Evolutionary conservation across 2,113 vertebrate genomes (phyloP).

Genomic region (Heteronetta atricapilla): DNA sequence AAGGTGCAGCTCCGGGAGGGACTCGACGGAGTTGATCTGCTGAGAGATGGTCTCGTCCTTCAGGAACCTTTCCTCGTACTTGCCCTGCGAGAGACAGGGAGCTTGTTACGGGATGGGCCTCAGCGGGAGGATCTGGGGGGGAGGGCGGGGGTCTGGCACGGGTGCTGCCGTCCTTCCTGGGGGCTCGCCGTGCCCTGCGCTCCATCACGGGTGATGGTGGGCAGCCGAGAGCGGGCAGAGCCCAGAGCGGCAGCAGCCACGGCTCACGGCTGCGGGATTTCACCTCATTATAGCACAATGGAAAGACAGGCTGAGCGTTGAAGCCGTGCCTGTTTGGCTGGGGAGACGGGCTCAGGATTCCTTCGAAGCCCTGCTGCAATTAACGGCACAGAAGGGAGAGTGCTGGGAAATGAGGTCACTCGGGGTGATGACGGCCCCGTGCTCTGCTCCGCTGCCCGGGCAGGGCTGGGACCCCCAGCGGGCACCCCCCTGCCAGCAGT

Average conservation of each 20-base stretch:
- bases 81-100: slow-evolving; percentile 68
- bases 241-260: background rate
- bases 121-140: fast-evolving
- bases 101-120: background rate
- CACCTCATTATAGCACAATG: slow-evolving; percentile 29
- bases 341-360: background rate
- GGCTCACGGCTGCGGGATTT: slow-evolving; percentile 16
- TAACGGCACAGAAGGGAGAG: background rate
- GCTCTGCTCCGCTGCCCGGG: background rate
- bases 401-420: slow-evolving; percentile 56
- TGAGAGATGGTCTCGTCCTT: slow-evolving; percentile 74
- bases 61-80: slow-evolving; percentile 84
- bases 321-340: slow-evolving; percentile 32
- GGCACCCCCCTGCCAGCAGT: background rate
- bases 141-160: background rate
- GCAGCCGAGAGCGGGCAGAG: background rate
- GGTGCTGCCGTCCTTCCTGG: background rate
- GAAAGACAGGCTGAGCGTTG: slow-evolving; percentile 8
- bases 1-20: slow-evolving; percentile 53
- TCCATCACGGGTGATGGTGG: background rate
- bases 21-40: slow-evolving; percentile 70
- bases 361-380: slow-evolving; percentile 1
- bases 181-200: too few species aligned
- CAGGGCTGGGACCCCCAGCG: background rate
- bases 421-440: background rate